Base-by-base conservation (phyloP, 2,888 invertebrate species). In the Drosophila austrosaltans region DNA sequence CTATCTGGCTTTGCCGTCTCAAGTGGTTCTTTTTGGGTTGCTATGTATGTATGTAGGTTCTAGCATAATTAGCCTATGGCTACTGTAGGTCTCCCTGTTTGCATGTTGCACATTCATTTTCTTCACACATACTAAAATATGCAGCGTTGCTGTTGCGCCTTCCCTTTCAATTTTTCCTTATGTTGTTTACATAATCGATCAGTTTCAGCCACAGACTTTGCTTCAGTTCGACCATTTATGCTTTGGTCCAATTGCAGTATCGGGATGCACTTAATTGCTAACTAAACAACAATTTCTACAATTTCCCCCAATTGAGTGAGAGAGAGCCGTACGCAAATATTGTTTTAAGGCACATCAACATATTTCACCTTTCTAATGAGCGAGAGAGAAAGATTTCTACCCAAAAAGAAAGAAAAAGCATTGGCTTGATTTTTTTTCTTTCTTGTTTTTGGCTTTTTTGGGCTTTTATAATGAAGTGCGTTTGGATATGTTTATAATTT, bases 81-180 rank as follows among this genome's bases (percentile, higher is more conserved):
- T 84, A 82, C 85, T 82, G 77, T 75, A 70, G 72, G 82, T 77
- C 76, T 87, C 54, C 66, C 60, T 72, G 66, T 62, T 53, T 57
- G 63, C 66, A 30, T 48, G 71, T 66, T 67, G 72, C 78, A 84
- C 89, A 85, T 84, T 84, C 72, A 87, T 89, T 86, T 86, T 66
- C 63, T 77, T 88, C 79, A 81, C 90, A 89, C 89, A 67, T 86
- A 89, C 90, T 90, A 89, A 89, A 89, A 56, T 20, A 56, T 76
- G 78, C 71, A 77, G 59, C 54, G 58, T 59, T 16, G 58, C 57
- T 16, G 4, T 57, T 36, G 36, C 36, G 36, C 10, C 36, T 57
- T n/a, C 2, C 39, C 44, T 44, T 20, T 44, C 44, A 16, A 8
- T 20, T 22, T 22, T 8, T 20, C 44, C 44, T n/a, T 1, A 0